A percentile compares a stretch with the other conserved stretches of the same genome.
phyloP scores from a whole-genome alignment of 2,888 invertebrate species.

The Spodoptera picta region DNA sequence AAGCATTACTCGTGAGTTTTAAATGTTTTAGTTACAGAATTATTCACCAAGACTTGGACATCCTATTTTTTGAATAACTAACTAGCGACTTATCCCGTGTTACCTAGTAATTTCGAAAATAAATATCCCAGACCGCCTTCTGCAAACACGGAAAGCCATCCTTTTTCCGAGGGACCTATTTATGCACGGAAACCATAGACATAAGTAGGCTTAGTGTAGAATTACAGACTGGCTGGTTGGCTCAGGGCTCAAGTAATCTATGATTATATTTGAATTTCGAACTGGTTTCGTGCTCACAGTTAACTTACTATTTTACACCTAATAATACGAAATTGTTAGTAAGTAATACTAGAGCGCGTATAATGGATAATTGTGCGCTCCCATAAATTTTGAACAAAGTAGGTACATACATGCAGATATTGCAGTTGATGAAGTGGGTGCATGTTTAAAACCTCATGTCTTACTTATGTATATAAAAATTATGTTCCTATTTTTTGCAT shows the following conservation, averaged over 20 bases:
- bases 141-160: slow-evolving; percentile 21
- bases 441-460: too few species aligned
- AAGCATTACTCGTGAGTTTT: too few species aligned
- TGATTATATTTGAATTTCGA: slow-evolving; percentile 42
- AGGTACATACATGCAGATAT: too few species aligned
- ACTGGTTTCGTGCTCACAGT: slow-evolving; percentile 22
- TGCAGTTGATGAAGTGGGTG: too few species aligned
- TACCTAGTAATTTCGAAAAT: neutral
- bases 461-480: too few species aligned
- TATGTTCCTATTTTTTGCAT: too few species aligned
- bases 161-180: slow-evolving; percentile 21
- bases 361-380: slow-evolving; percentile 32
- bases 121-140: neutral
- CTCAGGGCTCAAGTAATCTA: slow-evolving; percentile 36
- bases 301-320: slow-evolving; percentile 30
- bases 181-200: slow-evolving; percentile 28
- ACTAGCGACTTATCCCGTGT: neutral
- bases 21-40: too few species aligned
- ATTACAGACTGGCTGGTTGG: slow-evolving; percentile 32
- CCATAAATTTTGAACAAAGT: slow-evolving; percentile 1
- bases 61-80: neutral
- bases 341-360: slow-evolving; percentile 19
- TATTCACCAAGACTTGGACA: neutral
- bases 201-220: slow-evolving; percentile 12
- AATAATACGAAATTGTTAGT: slow-evolving; percentile 22